Base-by-base conservation (phyloP, 2,797 vertebrate species). In the Myotis daubentonii region DNA sequence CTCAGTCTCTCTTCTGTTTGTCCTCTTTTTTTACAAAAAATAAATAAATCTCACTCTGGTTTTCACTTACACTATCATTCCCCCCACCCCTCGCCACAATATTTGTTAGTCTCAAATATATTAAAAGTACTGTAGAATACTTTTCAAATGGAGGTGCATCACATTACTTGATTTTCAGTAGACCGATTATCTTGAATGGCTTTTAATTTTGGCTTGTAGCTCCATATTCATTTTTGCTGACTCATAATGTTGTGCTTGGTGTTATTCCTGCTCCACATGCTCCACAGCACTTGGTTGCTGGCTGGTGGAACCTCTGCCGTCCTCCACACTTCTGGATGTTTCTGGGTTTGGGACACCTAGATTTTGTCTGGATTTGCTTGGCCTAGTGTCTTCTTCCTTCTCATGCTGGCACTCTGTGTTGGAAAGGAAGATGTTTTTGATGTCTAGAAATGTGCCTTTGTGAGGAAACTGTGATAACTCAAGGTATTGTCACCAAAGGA, bases 71-170 rank as follows among this genome's bases (percentile, higher is more conserved):
- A 41, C 6, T 60, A 2, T 75, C 60, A 62, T 62, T 15, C 30
- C 60, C 5, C 25, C 5, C 3, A 0, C 12, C 12, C 60, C 5
- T 5, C 25, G 0, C 60, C 60, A 30, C 1, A 7, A 25, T 87
- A 51, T 47, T 96, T 89, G 12, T 72, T 88, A 76, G 41, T 89
- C 55, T 94, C 15, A 55, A 47, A 30, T 81, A 20, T 74, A 81
- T 66, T 85, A 47, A 85, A 33, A 91, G 41, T 91, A 49, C 30
- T 57, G 6, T 19, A 75, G 41, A 86, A 57, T 62, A 22, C 23
- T 33, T 11, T 51, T 25, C 36, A 19, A 16, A 12, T 88, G 49
- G 36, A 28, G 38, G 16, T 30, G 30, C 25, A n/a, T 70, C 38
- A 6, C 19, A 47, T 33, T 8, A 16, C 19, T 72, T 11, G 3